These are phyloP conservation scores for Cryptomyrus ogoouensis DNA, from an alignment of 2,113 vertebrate species.

Conservation along the genomic window DNA sequence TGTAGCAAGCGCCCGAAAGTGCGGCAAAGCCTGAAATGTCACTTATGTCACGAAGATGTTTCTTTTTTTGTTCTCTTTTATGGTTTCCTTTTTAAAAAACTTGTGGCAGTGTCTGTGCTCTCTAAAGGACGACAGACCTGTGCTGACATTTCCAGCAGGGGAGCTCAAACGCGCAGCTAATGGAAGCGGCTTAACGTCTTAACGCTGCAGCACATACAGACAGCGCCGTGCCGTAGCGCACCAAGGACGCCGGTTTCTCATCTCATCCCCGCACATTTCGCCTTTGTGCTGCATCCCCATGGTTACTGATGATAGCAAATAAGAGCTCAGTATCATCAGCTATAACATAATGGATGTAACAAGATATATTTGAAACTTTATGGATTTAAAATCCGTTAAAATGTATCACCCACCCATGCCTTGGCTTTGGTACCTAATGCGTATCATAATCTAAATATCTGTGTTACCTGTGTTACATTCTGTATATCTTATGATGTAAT, in stretches of 20 bases:
- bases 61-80: not conserved
- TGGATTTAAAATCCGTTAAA: not conserved
- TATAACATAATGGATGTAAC: not conserved
- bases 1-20: not conserved
- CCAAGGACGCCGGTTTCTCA: not conserved
- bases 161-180: not conserved
- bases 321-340: not conserved
- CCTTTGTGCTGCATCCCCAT: constrained; percentile 2
- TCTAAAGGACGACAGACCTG: not conserved
- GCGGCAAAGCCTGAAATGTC: not conserved
- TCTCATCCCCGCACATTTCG: not conserved
- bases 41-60: not conserved
- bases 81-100: not conserved
- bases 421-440: not conserved
- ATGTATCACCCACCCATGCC: not conserved
- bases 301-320: not conserved
- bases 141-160: not conserved
- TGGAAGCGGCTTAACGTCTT: not conserved
- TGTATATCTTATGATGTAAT: not conserved
- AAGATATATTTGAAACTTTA: not conserved
- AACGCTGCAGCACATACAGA: not conserved
- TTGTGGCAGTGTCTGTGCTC: not conserved
- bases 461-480: not conserved
- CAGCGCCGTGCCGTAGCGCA: not conserved
- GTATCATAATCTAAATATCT: not conserved